Conservation (phyloP, 2,113 vertebrate genomes). For the Pipra filicauda region DNA sequence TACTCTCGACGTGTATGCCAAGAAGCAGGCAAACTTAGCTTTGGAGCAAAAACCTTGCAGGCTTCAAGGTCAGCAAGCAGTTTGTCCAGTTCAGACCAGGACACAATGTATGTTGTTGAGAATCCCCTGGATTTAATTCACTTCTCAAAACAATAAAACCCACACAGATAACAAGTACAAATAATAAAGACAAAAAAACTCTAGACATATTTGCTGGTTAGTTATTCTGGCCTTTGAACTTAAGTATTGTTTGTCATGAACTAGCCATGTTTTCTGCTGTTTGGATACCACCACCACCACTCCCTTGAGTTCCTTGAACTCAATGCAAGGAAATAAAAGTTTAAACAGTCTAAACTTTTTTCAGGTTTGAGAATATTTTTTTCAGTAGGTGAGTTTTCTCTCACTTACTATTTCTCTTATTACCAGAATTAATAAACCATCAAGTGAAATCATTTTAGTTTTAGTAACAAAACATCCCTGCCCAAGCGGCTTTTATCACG, state of each 20-base stretch:
- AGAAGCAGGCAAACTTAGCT: not conserved
- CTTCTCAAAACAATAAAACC: not conserved
- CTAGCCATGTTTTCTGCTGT: not conserved
- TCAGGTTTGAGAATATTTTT: not conserved
- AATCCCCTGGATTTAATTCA: not conserved
- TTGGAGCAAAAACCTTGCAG: not conserved
- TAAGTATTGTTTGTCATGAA: not conserved
- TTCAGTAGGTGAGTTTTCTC: not conserved
- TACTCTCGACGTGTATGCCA: not conserved
- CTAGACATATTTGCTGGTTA: not conserved
- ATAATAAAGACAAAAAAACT: not conserved
- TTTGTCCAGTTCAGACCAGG: not conserved
- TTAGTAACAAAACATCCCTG: not conserved
- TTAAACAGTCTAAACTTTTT: not conserved
- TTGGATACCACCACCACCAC: not conserved
- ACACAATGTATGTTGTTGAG: not conserved
- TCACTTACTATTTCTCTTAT: not conserved
- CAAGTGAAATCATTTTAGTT: not conserved
- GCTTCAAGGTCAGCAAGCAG: not conserved
- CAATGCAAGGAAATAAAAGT: slow-evolving; percentile 1
- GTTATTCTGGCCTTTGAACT: slow-evolving; percentile 6
- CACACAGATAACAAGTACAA: not conserved
- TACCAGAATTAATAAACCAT: not conserved
- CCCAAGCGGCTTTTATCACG: not conserved
- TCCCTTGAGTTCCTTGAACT: not conserved